Evolutionary conservation across 2,888 invertebrate species (phyloP), one percentile per base, ranked within the genome.

Genomic region (Morpho achilles): DNA sequence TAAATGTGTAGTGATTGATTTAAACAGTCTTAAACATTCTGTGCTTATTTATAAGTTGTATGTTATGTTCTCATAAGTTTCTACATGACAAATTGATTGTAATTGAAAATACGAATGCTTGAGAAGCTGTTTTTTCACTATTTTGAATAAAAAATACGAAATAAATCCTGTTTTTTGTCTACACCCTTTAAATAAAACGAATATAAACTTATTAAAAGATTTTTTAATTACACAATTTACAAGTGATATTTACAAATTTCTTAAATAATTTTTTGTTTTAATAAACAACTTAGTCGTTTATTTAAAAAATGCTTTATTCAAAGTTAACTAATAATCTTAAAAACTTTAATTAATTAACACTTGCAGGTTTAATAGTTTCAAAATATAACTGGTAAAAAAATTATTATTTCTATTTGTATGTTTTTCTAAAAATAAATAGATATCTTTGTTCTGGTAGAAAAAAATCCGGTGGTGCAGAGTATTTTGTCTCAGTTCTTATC

Each of bases 381-480:
- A n/a, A 32, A 2, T 32, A 32, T 16, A 48, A 41, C 47, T 48
- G 32, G 32, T 44, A 48, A 8, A 55, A 50, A 42, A 39, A 48
- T 41, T 9, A 49, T 43, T 51, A 43, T 53, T 54, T 44, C 45
- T 50, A 59, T 50, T 58, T 58, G 39, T 44, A 48, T 42, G 32
- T 40, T 55, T 58, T 46, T 22, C 43, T 60, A 56, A 59, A 60
- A 63, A 57, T 52, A 61, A 61, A 54, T 59, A 60, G 16, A 48
- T 53, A 51, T 44, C 42, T 61, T 66, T 65, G 63, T 66, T 69
- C 64, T 66, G 61, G 61, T 68, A 58, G 63, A 56, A 65, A 67
- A 32, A 67, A 65, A 67, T 69, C 69, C 68, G 74, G 73, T 76
- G 74, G 76, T 72, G 68, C 60, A 59, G 56, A 62, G 62, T 61